phyloP scores from a whole-genome alignment of 1,140 invertebrate species.

The Ceratosolen fusciceps region DNA sequence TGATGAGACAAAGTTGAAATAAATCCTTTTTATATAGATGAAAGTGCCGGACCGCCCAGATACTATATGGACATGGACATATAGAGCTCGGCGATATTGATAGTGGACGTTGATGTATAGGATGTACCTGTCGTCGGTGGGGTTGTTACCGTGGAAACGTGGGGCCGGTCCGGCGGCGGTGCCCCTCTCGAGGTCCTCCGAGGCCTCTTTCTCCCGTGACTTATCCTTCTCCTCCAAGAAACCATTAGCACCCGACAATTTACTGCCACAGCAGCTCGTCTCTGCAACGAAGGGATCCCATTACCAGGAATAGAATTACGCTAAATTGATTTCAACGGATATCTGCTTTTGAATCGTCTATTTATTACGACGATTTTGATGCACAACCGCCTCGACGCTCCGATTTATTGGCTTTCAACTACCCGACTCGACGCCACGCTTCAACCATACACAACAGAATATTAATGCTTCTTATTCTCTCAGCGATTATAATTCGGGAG shows the following conservation, averaged over 20 bases:
- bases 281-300: not conserved
- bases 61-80: not conserved
- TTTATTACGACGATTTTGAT: not conserved
- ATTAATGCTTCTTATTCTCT: too few species aligned
- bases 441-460: too few species aligned
- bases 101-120: not conserved
- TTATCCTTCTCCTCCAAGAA: constrained; percentile 25
- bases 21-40: constrained; percentile 7
- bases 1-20: not conserved
- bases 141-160: constrained; percentile 48
- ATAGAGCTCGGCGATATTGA: not conserved
- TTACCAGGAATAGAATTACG: not conserved
- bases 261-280: constrained; percentile 26
- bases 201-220: constrained; percentile 1
- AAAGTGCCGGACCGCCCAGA: not conserved
- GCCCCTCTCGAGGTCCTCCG: constrained; percentile 25
- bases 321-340: constrained; percentile 15
- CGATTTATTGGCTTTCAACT: too few species aligned
- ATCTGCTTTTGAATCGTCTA: not conserved
- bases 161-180: constrained; percentile 4
- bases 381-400: not conserved
- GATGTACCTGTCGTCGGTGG: constrained; percentile 44
- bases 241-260: constrained; percentile 2
- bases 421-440: too few species aligned
- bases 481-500: too few species aligned